Evolutionary conservation across 2,113 vertebrate genomes (phyloP).

Genomic region (Pollachius pollachius): DNA sequence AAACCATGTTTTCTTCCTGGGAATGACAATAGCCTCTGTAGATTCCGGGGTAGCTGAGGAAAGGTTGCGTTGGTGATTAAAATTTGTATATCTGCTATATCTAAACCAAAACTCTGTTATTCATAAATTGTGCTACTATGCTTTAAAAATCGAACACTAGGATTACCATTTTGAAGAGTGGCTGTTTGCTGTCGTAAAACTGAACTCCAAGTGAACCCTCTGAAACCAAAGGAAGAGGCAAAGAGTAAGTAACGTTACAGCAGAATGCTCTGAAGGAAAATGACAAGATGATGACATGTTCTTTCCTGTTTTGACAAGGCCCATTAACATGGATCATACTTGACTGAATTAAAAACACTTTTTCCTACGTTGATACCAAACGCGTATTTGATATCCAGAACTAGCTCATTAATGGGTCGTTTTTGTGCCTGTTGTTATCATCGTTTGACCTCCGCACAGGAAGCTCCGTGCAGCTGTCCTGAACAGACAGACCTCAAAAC

Average conservation of each 20-base stretch:
- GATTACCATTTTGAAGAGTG: constrained; percentile 69
- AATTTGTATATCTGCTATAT: neutral
- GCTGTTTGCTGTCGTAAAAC: constrained; percentile 57
- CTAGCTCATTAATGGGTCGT: too few relatives aligned
- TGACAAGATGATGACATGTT: neutral
- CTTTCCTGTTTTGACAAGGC: neutral
- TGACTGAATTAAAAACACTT: too few relatives aligned
- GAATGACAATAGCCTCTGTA: constrained; percentile 78
- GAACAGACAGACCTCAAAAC: neutral
- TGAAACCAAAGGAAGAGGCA: constrained; percentile 39
- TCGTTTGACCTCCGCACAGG: neutral
- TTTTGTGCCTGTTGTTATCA: too few relatives aligned
- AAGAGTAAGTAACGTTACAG: neutral
- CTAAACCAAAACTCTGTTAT: neutral
- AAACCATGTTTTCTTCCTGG: constrained; percentile 90
- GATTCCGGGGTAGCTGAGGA: constrained; percentile 32
- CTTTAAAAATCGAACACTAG: neutral
- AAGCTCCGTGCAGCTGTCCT: neutral
- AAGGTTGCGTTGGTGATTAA: neutral
- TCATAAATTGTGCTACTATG: neutral
- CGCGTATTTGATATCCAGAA: too few relatives aligned
- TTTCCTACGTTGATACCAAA: too few relatives aligned
- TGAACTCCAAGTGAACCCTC: constrained; percentile 69
- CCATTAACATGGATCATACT: too few relatives aligned
- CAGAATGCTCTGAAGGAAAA: neutral